phyloP scores from a whole-genome alignment of 2,888 invertebrate genomes.

The Tortrix viridana region DNA sequence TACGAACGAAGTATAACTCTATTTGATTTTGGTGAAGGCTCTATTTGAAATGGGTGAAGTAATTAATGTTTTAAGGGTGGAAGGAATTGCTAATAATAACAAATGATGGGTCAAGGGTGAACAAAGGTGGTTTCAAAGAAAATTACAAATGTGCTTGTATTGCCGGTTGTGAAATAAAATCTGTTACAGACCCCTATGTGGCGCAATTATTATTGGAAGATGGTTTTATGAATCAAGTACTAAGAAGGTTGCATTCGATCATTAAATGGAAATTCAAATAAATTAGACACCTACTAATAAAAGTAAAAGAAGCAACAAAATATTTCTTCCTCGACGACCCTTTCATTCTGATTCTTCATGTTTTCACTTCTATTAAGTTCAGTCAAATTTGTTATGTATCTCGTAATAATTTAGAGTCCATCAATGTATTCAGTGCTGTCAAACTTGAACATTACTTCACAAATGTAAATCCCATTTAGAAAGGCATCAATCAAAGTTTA shows the following conservation, averaged over 20 bases:
- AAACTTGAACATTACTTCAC: conserved; percentile 7
- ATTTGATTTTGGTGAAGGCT: conserved; percentile 44
- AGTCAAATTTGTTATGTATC: not conserved
- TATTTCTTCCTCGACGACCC: no score
- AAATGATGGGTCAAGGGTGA: conserved; percentile 40
- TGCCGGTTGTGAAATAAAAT: conserved; percentile 14
- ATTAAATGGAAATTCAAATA: no score
- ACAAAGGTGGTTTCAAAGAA: conserved; percentile 41
- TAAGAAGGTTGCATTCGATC: no score
- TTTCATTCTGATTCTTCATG: no score
- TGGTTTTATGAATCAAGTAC: no score
- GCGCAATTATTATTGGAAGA: no score
- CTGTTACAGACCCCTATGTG: conserved; percentile 6
- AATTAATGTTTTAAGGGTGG: conserved; percentile 42
- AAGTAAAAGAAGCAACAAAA: not conserved
- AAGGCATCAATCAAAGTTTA: conserved; percentile 41
- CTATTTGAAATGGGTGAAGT: conserved; percentile 42
- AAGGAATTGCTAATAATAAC: conserved; percentile 40
- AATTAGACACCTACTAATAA: no score
- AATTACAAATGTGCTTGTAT: conserved; percentile 39
- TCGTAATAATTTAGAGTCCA: not conserved
- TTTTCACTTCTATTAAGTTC: not conserved
- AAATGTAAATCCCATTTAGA: conserved; percentile 34
- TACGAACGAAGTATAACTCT: conserved; percentile 44
- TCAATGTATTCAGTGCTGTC: not conserved